A percentile compares a stretch with the other conserved stretches of the same genome.
These are phyloP conservation scores for Hippocampus kuda DNA, from an alignment of 2,797 vertebrate species.

Conservation along the genomic window DNA sequence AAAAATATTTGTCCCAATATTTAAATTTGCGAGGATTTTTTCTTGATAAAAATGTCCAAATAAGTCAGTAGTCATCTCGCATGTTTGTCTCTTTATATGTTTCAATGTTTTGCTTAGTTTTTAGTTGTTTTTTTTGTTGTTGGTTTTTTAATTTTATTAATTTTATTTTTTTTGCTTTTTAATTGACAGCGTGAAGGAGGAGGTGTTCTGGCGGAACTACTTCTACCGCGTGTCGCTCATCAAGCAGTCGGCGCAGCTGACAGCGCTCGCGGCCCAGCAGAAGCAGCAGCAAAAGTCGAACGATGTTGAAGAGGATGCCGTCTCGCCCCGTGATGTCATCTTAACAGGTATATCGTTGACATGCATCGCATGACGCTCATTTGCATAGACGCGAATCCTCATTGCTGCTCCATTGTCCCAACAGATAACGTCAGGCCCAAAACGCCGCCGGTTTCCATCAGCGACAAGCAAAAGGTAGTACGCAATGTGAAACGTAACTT, in stretches of 20 bases:
- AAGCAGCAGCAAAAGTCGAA: conserved; percentile 68
- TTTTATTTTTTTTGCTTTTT: neutral
- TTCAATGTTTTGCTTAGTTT: neutral
- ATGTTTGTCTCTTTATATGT: neutral
- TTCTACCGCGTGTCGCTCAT: conserved; percentile 89
- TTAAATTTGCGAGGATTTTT: no score
- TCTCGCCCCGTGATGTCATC: conserved; percentile 57
- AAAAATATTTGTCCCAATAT: no score
- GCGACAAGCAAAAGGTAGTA: conserved; percentile 50
- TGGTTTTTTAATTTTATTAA: no score
- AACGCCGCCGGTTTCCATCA: conserved; percentile 68
- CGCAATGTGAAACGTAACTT: neutral
- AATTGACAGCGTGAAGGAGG: conserved; percentile 78
- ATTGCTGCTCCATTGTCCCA: neutral
- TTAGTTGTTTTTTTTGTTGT: no score
- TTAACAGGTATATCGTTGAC: conserved; percentile 66
- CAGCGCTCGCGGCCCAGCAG: conserved; percentile 83
- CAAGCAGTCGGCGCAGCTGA: conserved; percentile 91
- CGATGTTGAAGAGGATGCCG: conserved; percentile 33
- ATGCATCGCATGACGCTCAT: neutral
- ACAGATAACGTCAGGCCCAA: conserved; percentile 69
- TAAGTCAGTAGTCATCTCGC: no score
- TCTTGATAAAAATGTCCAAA: no score
- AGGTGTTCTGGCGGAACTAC: conserved; percentile 92
- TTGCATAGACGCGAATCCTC: neutral